Conservation (phyloP, 1,140 invertebrate genomes). For the Sitodiplosis mosellana region DNA sequence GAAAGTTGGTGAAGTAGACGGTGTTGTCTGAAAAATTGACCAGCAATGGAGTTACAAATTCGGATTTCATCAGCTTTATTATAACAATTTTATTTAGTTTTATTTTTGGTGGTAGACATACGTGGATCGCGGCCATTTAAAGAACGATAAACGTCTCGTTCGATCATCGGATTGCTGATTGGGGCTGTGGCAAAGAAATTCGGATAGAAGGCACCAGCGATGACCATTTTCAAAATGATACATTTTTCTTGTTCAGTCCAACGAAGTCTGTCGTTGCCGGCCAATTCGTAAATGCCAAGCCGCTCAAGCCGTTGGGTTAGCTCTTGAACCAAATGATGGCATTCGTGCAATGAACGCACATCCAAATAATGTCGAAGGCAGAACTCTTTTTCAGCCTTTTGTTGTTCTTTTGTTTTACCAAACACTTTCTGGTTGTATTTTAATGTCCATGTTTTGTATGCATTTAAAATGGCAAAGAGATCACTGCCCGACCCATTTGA, state of each 20-base stretch:
- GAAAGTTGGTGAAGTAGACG: conserved; percentile 48
- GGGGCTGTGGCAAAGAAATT: conserved; percentile 57
- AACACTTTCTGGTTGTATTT: no score
- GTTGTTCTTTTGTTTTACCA: no score
- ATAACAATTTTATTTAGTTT: no score
- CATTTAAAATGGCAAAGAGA: conserved; percentile 60
- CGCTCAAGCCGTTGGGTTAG: conserved; percentile 36
- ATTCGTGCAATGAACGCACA: conserved; percentile 48
- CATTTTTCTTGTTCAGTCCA: conserved; percentile 30
- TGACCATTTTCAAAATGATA: conserved; percentile 41
- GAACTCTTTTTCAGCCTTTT: no score
- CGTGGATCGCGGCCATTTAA: conserved; percentile 55
- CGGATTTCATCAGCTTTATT: no score
- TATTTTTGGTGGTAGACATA: no score
- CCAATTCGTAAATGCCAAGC: conserved; percentile 28
- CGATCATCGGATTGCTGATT: conserved; percentile 29
- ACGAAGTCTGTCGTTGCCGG: conserved; percentile 14
- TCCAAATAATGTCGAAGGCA: conserved; percentile 36
- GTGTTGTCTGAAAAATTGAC: no score
- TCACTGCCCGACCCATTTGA: conserved; percentile 68
- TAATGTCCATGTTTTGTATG: conserved; percentile 41
- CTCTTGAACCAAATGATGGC: conserved; percentile 49
- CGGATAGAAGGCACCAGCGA: conserved; percentile 69
- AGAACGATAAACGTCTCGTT: conserved; percentile 36
- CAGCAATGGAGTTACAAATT: no score